Conservation (phyloP, 2,113 vertebrate genomes). For the Suricata suricatta region DNA sequence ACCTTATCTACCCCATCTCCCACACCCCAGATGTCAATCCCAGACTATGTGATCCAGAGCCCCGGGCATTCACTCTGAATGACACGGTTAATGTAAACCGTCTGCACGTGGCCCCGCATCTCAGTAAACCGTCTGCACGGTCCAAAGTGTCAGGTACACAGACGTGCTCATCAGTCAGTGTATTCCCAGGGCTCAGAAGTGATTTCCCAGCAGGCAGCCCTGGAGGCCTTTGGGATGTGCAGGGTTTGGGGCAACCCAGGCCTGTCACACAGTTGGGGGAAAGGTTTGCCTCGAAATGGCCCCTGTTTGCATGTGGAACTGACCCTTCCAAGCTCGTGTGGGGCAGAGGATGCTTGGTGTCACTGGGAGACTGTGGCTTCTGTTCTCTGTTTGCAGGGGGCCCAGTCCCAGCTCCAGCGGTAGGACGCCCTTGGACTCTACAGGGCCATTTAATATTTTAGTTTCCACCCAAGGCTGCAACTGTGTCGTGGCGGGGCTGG, state of each 20-base stretch:
- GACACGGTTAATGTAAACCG: accelerated
- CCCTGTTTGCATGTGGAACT: accelerated
- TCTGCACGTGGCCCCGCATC: accelerated
- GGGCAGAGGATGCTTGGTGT: neutral
- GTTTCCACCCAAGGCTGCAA: neutral
- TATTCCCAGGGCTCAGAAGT: neutral
- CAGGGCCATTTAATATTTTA: accelerated
- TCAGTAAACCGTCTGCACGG: accelerated
- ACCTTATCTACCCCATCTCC: neutral
- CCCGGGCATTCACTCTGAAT: neutral
- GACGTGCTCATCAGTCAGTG: too few relatives aligned
- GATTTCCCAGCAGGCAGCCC: neutral
- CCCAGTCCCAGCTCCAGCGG: too few relatives aligned
- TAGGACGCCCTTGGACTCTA: neutral
- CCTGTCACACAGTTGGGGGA: neutral
- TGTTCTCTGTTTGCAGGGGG: neutral
- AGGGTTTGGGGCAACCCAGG: neutral
- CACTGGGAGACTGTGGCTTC: neutral
- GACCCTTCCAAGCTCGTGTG: accelerated
- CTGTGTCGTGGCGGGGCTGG: neutral
- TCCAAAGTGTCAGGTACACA: neutral
- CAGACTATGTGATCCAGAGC: neutral
- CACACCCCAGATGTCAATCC: neutral
- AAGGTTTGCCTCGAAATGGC: neutral
- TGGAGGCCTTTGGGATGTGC: neutral